phyloP scores from a whole-genome alignment of 2,797 vertebrate genomes.

The Paratrypauchen microcephalus region DNA sequence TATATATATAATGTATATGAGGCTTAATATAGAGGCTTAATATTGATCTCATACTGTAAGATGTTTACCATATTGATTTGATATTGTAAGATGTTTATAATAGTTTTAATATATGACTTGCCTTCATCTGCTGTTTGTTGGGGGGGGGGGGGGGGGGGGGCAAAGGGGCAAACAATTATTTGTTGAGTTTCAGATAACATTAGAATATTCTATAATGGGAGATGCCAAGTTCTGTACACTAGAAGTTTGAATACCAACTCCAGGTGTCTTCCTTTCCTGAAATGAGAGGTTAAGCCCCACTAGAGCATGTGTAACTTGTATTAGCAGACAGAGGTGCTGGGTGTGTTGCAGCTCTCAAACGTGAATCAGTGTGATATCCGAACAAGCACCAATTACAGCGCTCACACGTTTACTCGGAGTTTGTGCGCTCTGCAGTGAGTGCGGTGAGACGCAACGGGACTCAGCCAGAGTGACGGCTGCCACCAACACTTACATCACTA shows the following conservation, averaged over 20 bases:
- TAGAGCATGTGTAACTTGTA: slow-evolving; percentile 15
- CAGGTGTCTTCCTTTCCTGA: background rate
- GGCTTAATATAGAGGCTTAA: too few relatives aligned
- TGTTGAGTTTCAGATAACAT: too few relatives aligned
- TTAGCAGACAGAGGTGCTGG: slow-evolving; percentile 24
- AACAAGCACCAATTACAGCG: slow-evolving; percentile 43
- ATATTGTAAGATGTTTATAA: too few relatives aligned
- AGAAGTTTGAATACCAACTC: background rate
- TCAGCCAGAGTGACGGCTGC: slow-evolving; percentile 43
- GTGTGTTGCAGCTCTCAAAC: slow-evolving; percentile 41
- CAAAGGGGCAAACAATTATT: too few relatives aligned
- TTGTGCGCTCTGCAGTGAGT: slow-evolving; percentile 38
- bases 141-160: too few relatives aligned
- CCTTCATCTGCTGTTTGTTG: too few relatives aligned
- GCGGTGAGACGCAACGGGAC: slow-evolving; percentile 39
- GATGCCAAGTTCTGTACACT: background rate
- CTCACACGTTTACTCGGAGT: slow-evolving; percentile 18
- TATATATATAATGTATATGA: too few relatives aligned
- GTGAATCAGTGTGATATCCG: slow-evolving; percentile 47
- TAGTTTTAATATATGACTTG: too few relatives aligned
- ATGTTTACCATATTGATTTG: too few relatives aligned
- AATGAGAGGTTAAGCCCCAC: slow-evolving; percentile 14
- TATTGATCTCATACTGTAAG: too few relatives aligned
- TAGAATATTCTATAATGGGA: background rate
- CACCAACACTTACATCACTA: slow-evolving; percentile 51